Base-by-base conservation (phyloP, 2,888 invertebrate genomes). In the Alloscopus bannaensis region DNA sequence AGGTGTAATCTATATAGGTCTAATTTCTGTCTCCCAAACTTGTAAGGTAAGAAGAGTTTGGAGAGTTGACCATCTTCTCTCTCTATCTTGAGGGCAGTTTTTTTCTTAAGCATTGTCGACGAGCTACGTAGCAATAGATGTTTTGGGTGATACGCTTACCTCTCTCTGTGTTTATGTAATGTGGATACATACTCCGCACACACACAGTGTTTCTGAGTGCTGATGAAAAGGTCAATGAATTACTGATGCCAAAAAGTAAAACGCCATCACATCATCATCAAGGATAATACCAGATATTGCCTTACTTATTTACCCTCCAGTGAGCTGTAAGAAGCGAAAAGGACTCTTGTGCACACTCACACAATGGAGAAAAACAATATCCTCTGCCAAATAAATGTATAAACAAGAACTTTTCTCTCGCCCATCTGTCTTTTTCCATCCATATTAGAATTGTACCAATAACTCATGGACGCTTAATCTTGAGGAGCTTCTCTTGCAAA, bases 141-240 rank as follows among this genome's bases (percentile, higher is more conserved):
- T 24, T 68, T 36, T 22, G 26, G 50, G 26, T 62, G 62, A 71
- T 71, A 50, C 62, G 47, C 36, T 45, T 59, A 28, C 36, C 36
- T 47, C 29, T 47, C n/a, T n/a, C n/a, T 40, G 22, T 72, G 57
- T 66, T 57, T 73, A 66, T 65, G 47, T 60, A 75, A n/a, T n/a
- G n/a, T 59, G 59, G 29, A 31, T 57, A 59, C 57, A 66, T 36
- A 22, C 40, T 40, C 40, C 13, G 16, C 20, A 20, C 28, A 16
- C 40, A 60, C 29, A 55, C 45, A 16, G 36, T 36, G 36, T 6
- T 13, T 13, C 2, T 59, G 47, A 45, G 40, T 31, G 60, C 31
- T 77, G 77, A 77, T 64, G 77, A 77, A 77, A 77, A 77, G 77
- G 77, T 77, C 77, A 77, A 77, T 77, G 77, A 77, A 77, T 77